phyloP scores from a whole-genome alignment of 2,888 invertebrate species.

The Cephus pulcher region DNA sequence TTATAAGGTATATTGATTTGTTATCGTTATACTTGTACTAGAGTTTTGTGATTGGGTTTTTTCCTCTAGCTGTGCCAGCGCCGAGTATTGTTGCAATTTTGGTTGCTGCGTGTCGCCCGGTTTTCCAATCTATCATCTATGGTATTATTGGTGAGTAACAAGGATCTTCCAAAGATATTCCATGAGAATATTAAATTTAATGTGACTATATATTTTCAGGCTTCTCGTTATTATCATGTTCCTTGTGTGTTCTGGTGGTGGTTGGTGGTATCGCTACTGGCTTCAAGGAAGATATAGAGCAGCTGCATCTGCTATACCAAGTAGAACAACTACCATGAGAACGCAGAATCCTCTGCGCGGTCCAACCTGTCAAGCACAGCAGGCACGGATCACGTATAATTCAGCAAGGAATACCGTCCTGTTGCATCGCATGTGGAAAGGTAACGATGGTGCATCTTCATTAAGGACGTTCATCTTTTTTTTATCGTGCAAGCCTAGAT shows the following conservation, averaged over 20 bases:
- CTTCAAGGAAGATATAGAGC: constrained; percentile 64
- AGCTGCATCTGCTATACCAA: constrained; percentile 56
- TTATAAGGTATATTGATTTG: background rate
- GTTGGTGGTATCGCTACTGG: constrained; percentile 71
- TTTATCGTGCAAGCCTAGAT: background rate
- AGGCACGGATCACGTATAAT: constrained; percentile 64
- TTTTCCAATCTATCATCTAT: constrained; percentile 70
- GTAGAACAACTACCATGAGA: constrained; percentile 50
- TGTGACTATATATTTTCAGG: constrained; percentile 50
- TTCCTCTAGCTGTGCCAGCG: constrained; percentile 64
- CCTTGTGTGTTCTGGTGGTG: constrained; percentile 69
- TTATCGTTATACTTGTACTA: background rate
- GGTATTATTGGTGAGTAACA: constrained; percentile 70
- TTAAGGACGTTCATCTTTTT: background rate
- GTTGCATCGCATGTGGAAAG: constrained; percentile 66
- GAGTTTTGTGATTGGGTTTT: background rate
- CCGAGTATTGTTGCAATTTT: constrained; percentile 70
- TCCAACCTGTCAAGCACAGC: constrained; percentile 56
- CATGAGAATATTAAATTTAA: constrained; percentile 7
- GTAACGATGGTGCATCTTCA: constrained; percentile 35
- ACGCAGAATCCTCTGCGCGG: constrained; percentile 52
- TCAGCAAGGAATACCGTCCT: constrained; percentile 64
- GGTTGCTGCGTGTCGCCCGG: constrained; percentile 70
- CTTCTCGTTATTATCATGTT: constrained; percentile 69
- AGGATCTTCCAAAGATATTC: constrained; percentile 7